Conservation (phyloP, 35 echinoderm and acorn worm species). For the Ptychodera flava region DNA sequence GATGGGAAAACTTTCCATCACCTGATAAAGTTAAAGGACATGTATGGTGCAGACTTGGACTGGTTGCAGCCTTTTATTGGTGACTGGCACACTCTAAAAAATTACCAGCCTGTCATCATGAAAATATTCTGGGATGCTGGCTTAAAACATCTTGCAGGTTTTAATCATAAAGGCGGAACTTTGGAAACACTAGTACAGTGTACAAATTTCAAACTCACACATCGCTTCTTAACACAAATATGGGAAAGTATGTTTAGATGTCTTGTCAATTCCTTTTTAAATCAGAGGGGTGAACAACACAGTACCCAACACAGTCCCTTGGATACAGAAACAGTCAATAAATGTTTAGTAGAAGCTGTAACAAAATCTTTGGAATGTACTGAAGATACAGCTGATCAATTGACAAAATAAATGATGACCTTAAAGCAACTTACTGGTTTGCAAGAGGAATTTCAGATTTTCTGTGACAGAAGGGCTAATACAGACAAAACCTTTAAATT, state of each 20-base stretch:
- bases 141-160: slow-evolving; percentile 12
- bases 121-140: slow-evolving; percentile 79
- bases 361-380: background rate
- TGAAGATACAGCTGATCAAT: no score
- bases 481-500: slow-evolving; percentile 25
- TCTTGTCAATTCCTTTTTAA: background rate
- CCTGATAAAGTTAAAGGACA: slow-evolving; percentile 28
- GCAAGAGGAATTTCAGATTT: background rate
- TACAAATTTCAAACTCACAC: background rate
- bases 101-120: slow-evolving; percentile 57
- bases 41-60: slow-evolving; percentile 32
- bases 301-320: background rate
- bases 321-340: background rate
- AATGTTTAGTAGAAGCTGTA: background rate
- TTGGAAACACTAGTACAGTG: background rate
- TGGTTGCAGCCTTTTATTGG: slow-evolving; percentile 49
- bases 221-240: background rate
- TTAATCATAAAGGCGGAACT: background rate
- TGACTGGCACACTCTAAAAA: slow-evolving; percentile 73
- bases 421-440: background rate
- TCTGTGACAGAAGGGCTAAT: background rate
- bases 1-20: slow-evolving; percentile 42
- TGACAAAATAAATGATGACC: background rate
- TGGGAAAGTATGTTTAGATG: background rate
- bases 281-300: background rate